phyloP scores from a whole-genome alignment of 2,797 vertebrate genomes.

The Rhynchonycteris naso region DNA sequence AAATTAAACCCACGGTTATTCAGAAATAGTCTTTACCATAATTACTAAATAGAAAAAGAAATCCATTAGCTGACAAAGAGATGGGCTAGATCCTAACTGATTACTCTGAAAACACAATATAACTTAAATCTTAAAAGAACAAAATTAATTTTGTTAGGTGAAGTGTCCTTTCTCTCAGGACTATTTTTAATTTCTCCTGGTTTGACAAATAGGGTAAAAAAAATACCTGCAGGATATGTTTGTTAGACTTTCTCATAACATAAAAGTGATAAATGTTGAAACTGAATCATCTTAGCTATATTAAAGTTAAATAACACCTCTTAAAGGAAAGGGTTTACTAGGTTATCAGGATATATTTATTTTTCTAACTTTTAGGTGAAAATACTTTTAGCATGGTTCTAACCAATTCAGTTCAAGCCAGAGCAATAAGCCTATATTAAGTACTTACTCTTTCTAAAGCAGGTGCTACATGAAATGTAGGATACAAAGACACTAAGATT shows the following conservation, averaged over 20 bases:
- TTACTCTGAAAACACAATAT: constrained; percentile 66
- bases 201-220: constrained; percentile 42
- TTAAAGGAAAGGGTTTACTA: neutral
- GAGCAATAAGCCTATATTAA: neutral
- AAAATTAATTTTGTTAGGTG: constrained; percentile 47
- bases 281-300: neutral
- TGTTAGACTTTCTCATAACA: constrained; percentile 23
- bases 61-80: constrained; percentile 67
- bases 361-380: constrained; percentile 31
- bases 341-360: neutral
- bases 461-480: neutral
- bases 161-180: constrained; percentile 38
- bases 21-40: constrained; percentile 54
- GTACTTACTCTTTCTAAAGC: neutral
- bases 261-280: constrained; percentile 41
- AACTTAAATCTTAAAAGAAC: constrained; percentile 49
- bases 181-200: constrained; percentile 29
- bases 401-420: constrained; percentile 30
- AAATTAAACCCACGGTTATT: constrained; percentile 4
- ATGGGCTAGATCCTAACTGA: constrained; percentile 36
- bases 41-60: constrained; percentile 70
- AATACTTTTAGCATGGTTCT: neutral
- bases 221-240: neutral
- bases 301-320: neutral
- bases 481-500: neutral